A percentile compares a stretch with the other conserved stretches of the same genome.
Evolutionary conservation across 1,140 invertebrate species (phyloP).

Genomic region (Laupala kohalensis): DNA sequence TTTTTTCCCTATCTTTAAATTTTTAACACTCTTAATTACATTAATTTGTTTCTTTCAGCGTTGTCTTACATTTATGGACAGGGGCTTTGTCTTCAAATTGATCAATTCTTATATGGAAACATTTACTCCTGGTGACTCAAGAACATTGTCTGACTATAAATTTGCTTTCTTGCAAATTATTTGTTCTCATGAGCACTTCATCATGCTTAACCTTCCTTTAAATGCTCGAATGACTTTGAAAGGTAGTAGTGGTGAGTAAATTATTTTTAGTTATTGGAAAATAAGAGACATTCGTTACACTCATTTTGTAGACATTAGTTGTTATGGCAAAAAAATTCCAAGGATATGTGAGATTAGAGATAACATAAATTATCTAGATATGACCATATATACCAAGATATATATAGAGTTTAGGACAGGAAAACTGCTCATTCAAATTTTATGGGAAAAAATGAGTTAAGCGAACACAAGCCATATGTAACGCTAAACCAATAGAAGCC

Average conservation of each 20-base stretch:
- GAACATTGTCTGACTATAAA: constrained; percentile 69
- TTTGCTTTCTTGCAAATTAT: constrained; percentile 83
- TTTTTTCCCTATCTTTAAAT: too few species aligned
- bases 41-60: constrained; percentile 39
- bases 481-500: too few species aligned
- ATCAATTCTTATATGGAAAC: constrained; percentile 77
- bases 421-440: too few species aligned
- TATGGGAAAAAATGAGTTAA: too few species aligned
- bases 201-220: constrained; percentile 72
- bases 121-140: constrained; percentile 66
- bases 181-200: constrained; percentile 86
- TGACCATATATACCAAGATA: too few species aligned
- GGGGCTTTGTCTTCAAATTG: constrained; percentile 79
- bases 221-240: constrained; percentile 26
- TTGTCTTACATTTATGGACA: constrained; percentile 83
- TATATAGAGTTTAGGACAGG: too few species aligned
- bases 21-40: background rate
- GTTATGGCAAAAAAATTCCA: background rate
- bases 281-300: background rate
- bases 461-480: too few species aligned
- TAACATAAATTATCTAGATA: too few species aligned
- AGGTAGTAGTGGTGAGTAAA: constrained; percentile 21
- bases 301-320: background rate
- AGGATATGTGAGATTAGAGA: too few species aligned
- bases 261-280: background rate